Base-by-base conservation (phyloP, 2,888 invertebrate species). In the Acrocyrtus sp. region DNA sequence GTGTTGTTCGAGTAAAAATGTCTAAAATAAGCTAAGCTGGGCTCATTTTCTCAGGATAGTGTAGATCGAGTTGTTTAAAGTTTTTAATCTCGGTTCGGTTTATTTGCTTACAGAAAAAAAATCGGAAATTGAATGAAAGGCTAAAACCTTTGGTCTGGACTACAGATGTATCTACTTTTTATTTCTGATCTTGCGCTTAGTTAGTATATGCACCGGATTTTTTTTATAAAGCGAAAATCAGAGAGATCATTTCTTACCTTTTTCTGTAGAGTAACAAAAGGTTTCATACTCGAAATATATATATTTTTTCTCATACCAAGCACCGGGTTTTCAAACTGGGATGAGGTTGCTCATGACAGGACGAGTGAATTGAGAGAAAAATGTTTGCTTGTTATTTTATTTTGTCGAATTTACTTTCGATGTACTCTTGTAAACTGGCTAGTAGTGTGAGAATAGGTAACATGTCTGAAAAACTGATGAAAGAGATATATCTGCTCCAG, bases 181-280 rank as follows among this genome's bases (percentile, higher is more conserved):
- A 21, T 21, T 21, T 50, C 15, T 34, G 34, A 34, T 34, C 34
- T 34, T 34, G 12, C 5, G 12, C 34, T 34, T 8, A 12, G 5
- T 34, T 34, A 34, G 12, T 34, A 12, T 34, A 12, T 34, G 34
- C 34, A 34, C 34, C 34, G 34, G 34, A 34, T 34, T 34, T 34
- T 8, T 34, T n/a, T n/a, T n/a, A n/a, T n/a, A n/a, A 34, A 34
- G 34, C 34, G 12, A 34, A 45, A 50, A 61, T 48, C 61, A 61
- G 62, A 62, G 39, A 50, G 22, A 8, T 50, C 10, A 21, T 24
- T 54, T 34, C 15, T n/a, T 63, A 53, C 53, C 63, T 53, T 63
- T 58, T 63, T 63, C 29, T 34, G 63, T 63, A 50, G 63, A 63
- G 63, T 50, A 53, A 63, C 50, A 62, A 62, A 62, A 45, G 21